A percentile compares a stretch with the other conserved stretches of the same genome.
phyloP scores from a whole-genome alignment of 2,888 invertebrate species.

The Platypus cylindrus region DNA sequence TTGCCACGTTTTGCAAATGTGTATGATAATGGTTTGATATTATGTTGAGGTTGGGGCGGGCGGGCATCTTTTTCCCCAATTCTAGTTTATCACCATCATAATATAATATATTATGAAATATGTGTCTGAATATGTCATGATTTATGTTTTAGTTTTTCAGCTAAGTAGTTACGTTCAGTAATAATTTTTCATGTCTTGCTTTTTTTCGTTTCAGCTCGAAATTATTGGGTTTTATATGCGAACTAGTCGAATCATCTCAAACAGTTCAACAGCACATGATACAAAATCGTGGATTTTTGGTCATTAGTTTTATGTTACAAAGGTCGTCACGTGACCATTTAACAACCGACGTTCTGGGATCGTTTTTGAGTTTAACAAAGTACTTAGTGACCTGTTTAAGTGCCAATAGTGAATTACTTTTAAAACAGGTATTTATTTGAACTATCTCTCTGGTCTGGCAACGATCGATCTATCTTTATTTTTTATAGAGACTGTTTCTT shows the following conservation, averaged over 20 bases:
- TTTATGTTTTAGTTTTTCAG: too few species aligned
- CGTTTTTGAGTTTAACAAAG: constrained; percentile 82
- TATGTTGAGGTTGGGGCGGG: too few species aligned
- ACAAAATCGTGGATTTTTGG: constrained; percentile 95
- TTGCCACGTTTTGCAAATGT: too few species aligned
- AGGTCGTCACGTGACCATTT: constrained; percentile 86
- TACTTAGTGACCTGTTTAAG: constrained; percentile 87
- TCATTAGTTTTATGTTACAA: constrained; percentile 94
- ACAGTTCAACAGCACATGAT: constrained; percentile 99
- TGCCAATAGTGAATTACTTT: constrained; percentile 79
- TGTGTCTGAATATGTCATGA: too few species aligned
- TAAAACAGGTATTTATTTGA: constrained; percentile 88
- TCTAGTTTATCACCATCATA: too few species aligned
- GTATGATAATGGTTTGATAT: too few species aligned
- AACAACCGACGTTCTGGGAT: constrained; percentile 84
- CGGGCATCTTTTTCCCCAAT: too few species aligned
- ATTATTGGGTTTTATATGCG: constrained; percentile 92
- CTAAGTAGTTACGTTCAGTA: neutral
- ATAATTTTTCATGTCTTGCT: neutral
- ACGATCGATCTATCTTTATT: too few species aligned
- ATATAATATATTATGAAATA: too few species aligned
- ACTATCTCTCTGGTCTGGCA: too few species aligned
- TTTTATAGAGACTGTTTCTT: too few species aligned
- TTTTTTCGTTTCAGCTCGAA: constrained; percentile 59
- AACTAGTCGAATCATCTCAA: constrained; percentile 90